Base-by-base conservation (phyloP, 1,140 invertebrate genomes). In the Mizuhopecten yessoensis region DNA sequence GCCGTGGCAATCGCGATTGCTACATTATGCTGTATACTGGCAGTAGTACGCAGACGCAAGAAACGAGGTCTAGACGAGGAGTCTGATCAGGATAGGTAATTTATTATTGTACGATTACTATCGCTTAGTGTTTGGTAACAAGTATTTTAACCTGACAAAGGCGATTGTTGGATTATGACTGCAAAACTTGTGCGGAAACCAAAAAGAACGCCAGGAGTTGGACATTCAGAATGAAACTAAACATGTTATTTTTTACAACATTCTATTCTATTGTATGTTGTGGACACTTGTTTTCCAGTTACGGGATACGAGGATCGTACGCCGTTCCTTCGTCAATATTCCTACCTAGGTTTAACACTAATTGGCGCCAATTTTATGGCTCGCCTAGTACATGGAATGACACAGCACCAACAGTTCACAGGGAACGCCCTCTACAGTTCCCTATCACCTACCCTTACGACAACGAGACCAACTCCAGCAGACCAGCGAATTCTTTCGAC, bases 311-410 rank as follows among this genome's bases (percentile, higher is more conserved):
- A 75, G 57, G 57, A 75, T 75, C 57, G 1, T 75, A 75, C 23
- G 57, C 57, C 1, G 57, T 75, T 7, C 57, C 57, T 5, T 75
- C 57, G 5, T 75, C 57, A 5, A 75, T 75, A 75, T 75, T 75
- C 57, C 57, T 75, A 29, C 57, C 57, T n/a, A 1, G 57, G 57
- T 75, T 75, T 75, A 75, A 75, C 57, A 75, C 23, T n/a, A 75
- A 75, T 29, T 75, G 57, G 57, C 57, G 57, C 5, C 57, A 75
- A 75, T 75, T 75, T 75, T 75, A 75, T 11, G 57, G 57, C 57
- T 75, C 57, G 5, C 57, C 57, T 75, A 75, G 57, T n/a, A 75
- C 57, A 9, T 75, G 57, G 57, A 75, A 75, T 11, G 57, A 75
- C n/a, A 75, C 57, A 29, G 57, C 57, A 29, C 57, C 57, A 7